Evolutionary conservation across 2,888 invertebrate species (phyloP), one percentile per base, ranked within the genome.

Genomic region (Ichneumoninae sp.): DNA sequence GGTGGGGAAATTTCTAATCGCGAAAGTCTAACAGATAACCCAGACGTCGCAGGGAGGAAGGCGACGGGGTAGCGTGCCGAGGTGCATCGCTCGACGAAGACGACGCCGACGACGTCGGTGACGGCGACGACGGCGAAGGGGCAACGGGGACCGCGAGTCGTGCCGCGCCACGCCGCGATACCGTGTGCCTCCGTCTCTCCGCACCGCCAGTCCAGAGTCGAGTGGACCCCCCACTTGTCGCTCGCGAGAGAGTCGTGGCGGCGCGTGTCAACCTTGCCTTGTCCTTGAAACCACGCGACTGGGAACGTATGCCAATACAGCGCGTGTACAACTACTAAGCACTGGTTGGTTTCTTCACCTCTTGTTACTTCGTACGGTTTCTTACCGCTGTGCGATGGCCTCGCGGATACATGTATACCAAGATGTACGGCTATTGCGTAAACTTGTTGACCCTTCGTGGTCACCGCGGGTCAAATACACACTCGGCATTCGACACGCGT

Each of bases 191-290:
- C 52, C 54, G 65, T 65, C 69, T 75, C 66, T 44, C 50, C 33
- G 69, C 75, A 50, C 71, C 82, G 63, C 74, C 83, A 81, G 81
- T 83, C 81, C 83, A 85, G 79, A 82, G 82, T 86, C 70, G 84
- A 86, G 84, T 74, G 65, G 68, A 79, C 57, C 60, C 77, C 57
- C 73, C 81, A 71, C 81, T 60, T 52, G 33, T 33, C 74, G 36
- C 40, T 30, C 60, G 63, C 63, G 57, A 75, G 79, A 66, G 75
- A 80, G 71, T 69, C 88, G 88, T 89, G 89, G 89, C 89, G 93
- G 92, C 93, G 93, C 93, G 93, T 93, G 93, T 93, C 93, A 93
- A 93, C 93, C 93, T 93, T 93, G 93, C 88, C 90, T 90, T 93
- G 92, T 92, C 93, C 93, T 93, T 93, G 93, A 92, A 92, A 93